These are phyloP conservation scores for Geodia barretti DNA, from an alignment of 37 sponge, comb jelly and placozoan genomes.

Conservation along the genomic window DNA sequence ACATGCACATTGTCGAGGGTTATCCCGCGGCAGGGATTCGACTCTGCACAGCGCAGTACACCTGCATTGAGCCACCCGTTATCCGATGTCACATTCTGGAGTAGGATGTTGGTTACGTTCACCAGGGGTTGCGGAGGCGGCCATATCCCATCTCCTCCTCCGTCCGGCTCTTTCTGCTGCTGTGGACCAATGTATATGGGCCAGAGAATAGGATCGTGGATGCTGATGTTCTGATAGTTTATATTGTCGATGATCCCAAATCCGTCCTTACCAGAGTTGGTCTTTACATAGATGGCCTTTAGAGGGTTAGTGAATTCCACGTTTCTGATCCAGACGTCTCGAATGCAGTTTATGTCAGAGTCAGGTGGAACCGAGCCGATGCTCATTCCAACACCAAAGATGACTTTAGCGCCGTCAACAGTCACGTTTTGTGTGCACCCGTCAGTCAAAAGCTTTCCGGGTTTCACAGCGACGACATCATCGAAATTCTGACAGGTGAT, in stretches of 20 bases:
- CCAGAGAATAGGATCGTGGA: slow-evolving; percentile 13
- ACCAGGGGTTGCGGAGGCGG: slow-evolving; percentile 35
- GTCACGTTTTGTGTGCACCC: slow-evolving; percentile 39
- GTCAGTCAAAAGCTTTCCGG: slow-evolving; percentile 2
- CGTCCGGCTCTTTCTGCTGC: slow-evolving; percentile 42
- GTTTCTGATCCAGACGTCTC: slow-evolving; percentile 21
- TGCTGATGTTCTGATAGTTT: slow-evolving; percentile 19
- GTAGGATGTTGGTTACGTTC: slow-evolving; percentile 12
- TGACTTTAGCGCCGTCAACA: slow-evolving; percentile 7
- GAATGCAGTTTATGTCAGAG: slow-evolving; percentile 15
- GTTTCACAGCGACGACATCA: slow-evolving; percentile 54
- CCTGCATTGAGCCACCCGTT: slow-evolving; percentile 25
- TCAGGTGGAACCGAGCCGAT: slow-evolving; percentile 56
- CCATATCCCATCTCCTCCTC: slow-evolving; percentile 24
- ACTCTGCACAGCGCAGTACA: slow-evolving; percentile 22
- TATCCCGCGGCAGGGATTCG: slow-evolving; percentile 18
- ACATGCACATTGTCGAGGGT: slow-evolving; percentile 26
- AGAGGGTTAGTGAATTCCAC: slow-evolving; percentile 21
- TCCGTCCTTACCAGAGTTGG: slow-evolving; percentile 35
- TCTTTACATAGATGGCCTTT: slow-evolving; percentile 47
- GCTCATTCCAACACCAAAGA: slow-evolving; percentile 32
- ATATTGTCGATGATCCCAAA: slow-evolving; percentile 34
- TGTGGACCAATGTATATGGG: slow-evolving; percentile 46
- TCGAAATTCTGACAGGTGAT: slow-evolving; percentile 38
- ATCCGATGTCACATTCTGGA: slow-evolving; percentile 23